These are phyloP conservation scores for Blennius ocellaris DNA, from an alignment of 2,113 vertebrate species.

Conservation along the genomic window DNA sequence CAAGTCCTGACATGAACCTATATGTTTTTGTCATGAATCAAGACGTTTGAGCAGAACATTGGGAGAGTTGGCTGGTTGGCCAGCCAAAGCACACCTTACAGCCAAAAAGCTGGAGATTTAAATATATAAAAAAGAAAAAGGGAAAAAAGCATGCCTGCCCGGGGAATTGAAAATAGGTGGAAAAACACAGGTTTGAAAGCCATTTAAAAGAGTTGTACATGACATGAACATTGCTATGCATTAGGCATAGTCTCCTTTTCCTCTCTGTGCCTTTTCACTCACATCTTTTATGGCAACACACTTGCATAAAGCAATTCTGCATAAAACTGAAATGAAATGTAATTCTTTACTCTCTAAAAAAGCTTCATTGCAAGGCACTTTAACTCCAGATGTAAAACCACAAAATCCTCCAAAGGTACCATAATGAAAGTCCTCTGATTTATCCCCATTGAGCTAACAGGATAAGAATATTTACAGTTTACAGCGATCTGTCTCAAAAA, in stretches of 20 bases:
- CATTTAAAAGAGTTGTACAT: conserved; percentile 49
- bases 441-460: too few species aligned
- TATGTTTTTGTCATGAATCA: conserved; percentile 33
- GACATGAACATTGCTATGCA: conserved; percentile 52
- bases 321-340: conserved; percentile 5
- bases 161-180: conserved; percentile 39
- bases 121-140: conserved; percentile 29
- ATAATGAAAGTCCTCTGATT: too few species aligned
- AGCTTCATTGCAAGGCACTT: neutral
- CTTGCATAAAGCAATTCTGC: conserved; percentile 14
- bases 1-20: conserved; percentile 17
- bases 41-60: conserved; percentile 45
- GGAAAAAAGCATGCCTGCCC: conserved; percentile 38
- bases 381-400: neutral
- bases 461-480: too few species aligned
- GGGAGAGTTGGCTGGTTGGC: conserved; percentile 50
- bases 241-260: conserved; percentile 40
- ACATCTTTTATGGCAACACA: conserved; percentile 21
- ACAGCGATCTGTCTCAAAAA: too few species aligned
- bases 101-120: conserved; percentile 47
- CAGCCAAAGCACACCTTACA: conserved; percentile 34
- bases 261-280: conserved; percentile 32
- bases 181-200: conserved; percentile 42
- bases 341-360: conserved; percentile 2
- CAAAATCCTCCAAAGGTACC: too few species aligned